phyloP scores from a whole-genome alignment of 2,797 vertebrate genomes.

The Cyclura pinguis region DNA sequence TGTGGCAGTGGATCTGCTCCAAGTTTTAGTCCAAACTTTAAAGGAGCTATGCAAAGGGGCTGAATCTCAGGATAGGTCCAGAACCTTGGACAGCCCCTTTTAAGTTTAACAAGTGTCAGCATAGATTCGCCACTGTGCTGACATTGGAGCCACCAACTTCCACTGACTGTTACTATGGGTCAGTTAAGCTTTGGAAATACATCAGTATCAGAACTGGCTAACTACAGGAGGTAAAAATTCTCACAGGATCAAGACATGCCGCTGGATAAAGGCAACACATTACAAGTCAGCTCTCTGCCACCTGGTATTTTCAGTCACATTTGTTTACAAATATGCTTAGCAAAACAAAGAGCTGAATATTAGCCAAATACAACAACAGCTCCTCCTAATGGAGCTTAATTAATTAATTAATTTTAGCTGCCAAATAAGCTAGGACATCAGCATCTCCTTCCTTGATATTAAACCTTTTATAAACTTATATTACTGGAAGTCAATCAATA shows the following conservation, averaged over 20 bases:
- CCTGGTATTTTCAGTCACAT: background rate
- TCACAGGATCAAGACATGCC: background rate
- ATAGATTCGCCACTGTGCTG: too few species aligned
- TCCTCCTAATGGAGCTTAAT: constrained; percentile 87
- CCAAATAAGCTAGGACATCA: background rate
- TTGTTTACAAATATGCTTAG: constrained; percentile 48
- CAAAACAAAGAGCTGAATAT: constrained; percentile 15
- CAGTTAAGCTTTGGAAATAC: background rate
- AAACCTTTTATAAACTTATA: background rate
- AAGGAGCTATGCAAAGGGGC: too few species aligned
- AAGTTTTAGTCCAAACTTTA: too few species aligned
- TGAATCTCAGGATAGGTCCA: too few species aligned
- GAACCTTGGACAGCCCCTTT: too few species aligned
- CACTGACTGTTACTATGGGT: too few species aligned
- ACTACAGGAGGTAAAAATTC: background rate
- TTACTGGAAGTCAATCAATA: background rate
- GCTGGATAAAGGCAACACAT: background rate
- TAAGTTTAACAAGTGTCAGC: too few species aligned
- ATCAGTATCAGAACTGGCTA: background rate
- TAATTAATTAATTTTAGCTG: background rate
- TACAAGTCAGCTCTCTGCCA: constrained; percentile 26
- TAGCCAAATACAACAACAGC: constrained; percentile 85
- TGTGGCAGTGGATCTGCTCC: too few species aligned
- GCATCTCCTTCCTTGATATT: background rate
- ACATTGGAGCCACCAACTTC: too few species aligned